Evolutionary conservation across 2,113 vertebrate species (phyloP), one percentile per base, ranked within the genome.

Genomic region (Seriola aureovittata): DNA sequence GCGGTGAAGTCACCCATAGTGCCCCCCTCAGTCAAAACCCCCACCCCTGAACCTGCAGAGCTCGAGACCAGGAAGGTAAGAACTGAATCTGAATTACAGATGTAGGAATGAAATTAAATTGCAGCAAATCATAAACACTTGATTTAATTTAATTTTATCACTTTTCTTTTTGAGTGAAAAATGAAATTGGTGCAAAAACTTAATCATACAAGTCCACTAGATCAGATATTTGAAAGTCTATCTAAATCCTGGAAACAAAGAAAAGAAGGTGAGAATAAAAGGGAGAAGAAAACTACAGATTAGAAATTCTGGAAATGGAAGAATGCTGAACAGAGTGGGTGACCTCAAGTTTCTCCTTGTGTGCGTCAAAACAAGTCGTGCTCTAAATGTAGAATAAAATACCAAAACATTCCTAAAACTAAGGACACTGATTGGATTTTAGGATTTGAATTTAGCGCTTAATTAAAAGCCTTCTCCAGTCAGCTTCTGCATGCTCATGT

Each of bases 61-160:
- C 94, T 99, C 34, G 98, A 99, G 94, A 98, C 97, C 14, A 95
- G 98, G 75, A 99, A 99, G 97, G 98, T 99, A 78, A 91, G 94
- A 79, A 25, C 8, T 34, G 36, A 50, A 38, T 38, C 8, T 38
- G 29, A 29, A 29, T 29, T 29, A 29, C 29, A 29, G n/a, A n/a
- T n/a, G 36, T 36, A 21, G 36, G 62, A 14, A 36, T 12, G 38
- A 23, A 23, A 40, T 21, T 38, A 42, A 65, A 42, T 8, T 23
- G 38, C 36, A 64, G 11, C 38, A 42, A 2, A 46, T 13, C 11
- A 46, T 3, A 46, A 46, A 13, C 11, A 46, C 13, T 46, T 14
- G 44, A 46, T 16, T 14, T 46, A 46, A 46, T 46, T 46, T 46
- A 16, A 6, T 44, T 14, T 16, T 46, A 16, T 16, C 44, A 16